phyloP scores from a whole-genome alignment of 2,113 vertebrate genomes.

The Eleginops maclovinus region DNA sequence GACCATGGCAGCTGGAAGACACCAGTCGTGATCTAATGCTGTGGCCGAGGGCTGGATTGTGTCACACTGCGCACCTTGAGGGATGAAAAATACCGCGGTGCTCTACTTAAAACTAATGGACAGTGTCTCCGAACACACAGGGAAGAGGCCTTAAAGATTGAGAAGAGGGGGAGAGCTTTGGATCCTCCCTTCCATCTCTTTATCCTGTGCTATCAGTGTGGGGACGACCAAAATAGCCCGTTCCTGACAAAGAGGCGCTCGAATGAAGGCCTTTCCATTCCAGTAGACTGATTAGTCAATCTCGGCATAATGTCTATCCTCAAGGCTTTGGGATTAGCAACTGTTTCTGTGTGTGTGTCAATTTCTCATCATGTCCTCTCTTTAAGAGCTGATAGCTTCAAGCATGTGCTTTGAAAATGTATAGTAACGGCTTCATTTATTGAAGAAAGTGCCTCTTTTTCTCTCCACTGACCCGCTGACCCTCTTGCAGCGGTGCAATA shows the following conservation, averaged over 20 bases:
- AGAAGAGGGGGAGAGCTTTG: slow-evolving; percentile 56
- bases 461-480: slow-evolving; percentile 62
- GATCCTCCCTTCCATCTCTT: slow-evolving; percentile 58
- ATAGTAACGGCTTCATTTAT: slow-evolving; percentile 70
- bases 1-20: slow-evolving; percentile 78
- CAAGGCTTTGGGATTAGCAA: slow-evolving; percentile 76
- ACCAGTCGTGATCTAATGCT: slow-evolving; percentile 82
- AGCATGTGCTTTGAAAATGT: slow-evolving; percentile 63
- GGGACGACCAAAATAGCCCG: slow-evolving; percentile 61
- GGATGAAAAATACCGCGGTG: slow-evolving; percentile 80
- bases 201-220: slow-evolving; percentile 61
- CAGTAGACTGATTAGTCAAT: slow-evolving; percentile 75
- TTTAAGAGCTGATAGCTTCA: slow-evolving; percentile 65
- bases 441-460: slow-evolving; percentile 58
- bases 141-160: slow-evolving; percentile 38
- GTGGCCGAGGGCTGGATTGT: slow-evolving; percentile 78
- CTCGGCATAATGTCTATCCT: slow-evolving; percentile 70
- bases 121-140: slow-evolving; percentile 74
- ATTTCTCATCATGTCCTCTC: slow-evolving; percentile 64
- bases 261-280: slow-evolving; percentile 75
- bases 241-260: slow-evolving; percentile 64
- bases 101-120: slow-evolving; percentile 83
- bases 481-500: slow-evolving; percentile 19
- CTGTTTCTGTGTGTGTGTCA: slow-evolving; percentile 64
- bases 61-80: slow-evolving; percentile 82